These are phyloP conservation scores for Podarcis muralis DNA, from an alignment of 2,113 vertebrate species.

Conservation along the genomic window DNA sequence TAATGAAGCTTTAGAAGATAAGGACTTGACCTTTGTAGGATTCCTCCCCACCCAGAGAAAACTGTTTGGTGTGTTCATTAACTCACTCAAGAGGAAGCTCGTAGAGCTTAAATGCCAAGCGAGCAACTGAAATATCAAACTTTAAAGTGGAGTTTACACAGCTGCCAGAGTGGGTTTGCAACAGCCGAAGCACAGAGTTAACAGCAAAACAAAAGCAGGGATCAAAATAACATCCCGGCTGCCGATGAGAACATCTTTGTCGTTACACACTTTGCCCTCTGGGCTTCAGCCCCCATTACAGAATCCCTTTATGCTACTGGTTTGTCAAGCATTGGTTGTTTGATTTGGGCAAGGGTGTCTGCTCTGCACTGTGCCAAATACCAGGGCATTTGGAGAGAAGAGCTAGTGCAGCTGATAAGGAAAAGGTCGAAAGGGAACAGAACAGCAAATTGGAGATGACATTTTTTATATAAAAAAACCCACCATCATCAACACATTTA, in stretches of 20 bases:
- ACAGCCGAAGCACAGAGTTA: slow-evolving; percentile 21
- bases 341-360: neutral
- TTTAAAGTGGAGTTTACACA: slow-evolving; percentile 53
- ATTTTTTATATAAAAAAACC: too few species aligned
- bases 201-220: slow-evolving; percentile 23
- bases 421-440: too few species aligned
- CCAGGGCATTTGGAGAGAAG: neutral
- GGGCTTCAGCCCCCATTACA: neutral
- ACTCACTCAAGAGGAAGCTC: slow-evolving; percentile 43
- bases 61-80: slow-evolving; percentile 36
- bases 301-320: neutral
- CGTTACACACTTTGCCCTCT: neutral
- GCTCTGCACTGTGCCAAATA: neutral
- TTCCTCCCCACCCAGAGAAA: slow-evolving; percentile 41
- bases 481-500: too few species aligned
- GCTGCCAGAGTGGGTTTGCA: slow-evolving; percentile 36
- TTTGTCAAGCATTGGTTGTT: neutral
- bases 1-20: slow-evolving; percentile 36
- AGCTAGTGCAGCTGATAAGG: neutral
- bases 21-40: slow-evolving; percentile 44
- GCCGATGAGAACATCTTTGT: slow-evolving; percentile 9
- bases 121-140: slow-evolving; percentile 50
- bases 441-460: too few species aligned
- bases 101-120: slow-evolving; percentile 54
- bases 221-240: slow-evolving; percentile 21